These are phyloP conservation scores for Conus betulinus DNA, from an alignment of 1,140 invertebrate genomes.

Conservation along the genomic window DNA sequence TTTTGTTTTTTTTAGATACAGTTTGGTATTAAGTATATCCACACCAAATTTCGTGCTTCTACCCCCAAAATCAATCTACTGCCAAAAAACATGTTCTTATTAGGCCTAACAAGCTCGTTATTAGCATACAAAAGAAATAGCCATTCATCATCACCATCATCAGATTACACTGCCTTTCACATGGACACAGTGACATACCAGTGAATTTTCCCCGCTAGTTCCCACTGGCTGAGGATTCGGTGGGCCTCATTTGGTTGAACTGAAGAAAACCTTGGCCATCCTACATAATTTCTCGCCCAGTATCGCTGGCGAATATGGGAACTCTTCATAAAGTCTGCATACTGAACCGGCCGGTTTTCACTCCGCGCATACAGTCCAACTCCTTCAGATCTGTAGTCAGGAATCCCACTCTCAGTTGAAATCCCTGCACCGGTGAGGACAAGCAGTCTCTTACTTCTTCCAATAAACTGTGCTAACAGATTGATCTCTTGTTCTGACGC, in stretches of 20 bases:
- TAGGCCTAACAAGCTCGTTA: no score
- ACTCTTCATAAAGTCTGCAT: slow-evolving; percentile 86
- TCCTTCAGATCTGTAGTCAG: slow-evolving; percentile 92
- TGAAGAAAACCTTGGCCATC: slow-evolving; percentile 85
- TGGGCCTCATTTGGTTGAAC: slow-evolving; percentile 79
- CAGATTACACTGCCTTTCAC: background rate
- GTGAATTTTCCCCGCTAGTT: slow-evolving; percentile 72
- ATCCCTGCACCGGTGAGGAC: slow-evolving; percentile 94
- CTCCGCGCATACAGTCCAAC: slow-evolving; percentile 93
- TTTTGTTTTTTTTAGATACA: no score
- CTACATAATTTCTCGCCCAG: slow-evolving; percentile 96
- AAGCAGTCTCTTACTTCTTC: slow-evolving; percentile 75
- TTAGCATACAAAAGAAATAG: no score
- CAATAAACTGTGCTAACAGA: slow-evolving; percentile 82
- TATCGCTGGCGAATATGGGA: slow-evolving; percentile 86
- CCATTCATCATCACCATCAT: no score
- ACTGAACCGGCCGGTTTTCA: slow-evolving; percentile 87
- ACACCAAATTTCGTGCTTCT: no score
- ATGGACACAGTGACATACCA: slow-evolving; percentile 47
- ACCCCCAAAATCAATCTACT: no score
- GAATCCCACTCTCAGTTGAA: slow-evolving; percentile 96
- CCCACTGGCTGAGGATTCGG: slow-evolving; percentile 77
- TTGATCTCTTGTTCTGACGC: slow-evolving; percentile 80
- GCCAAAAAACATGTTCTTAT: no score
- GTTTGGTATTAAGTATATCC: no score